Base-by-base conservation (phyloP, 2,797 vertebrate genomes). In the Lerista edwardsae region DNA sequence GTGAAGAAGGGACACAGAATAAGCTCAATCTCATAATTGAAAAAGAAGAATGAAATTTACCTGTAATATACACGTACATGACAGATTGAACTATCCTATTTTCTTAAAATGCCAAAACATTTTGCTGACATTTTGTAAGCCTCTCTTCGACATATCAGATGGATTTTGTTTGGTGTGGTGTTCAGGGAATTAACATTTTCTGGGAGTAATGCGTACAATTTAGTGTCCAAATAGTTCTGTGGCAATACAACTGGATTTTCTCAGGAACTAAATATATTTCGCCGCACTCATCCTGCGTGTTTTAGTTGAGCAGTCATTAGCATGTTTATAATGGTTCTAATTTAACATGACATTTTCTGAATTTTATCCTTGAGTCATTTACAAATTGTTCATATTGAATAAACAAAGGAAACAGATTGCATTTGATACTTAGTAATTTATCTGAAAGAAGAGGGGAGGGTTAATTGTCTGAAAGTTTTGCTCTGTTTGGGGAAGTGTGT, bases 311-410 rank as follows among this genome's bases (percentile, higher is more conserved):
- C 91, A 96, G 94, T 96, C 96, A 96, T 96, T 96, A 96, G 95
- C 95, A 96, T 96, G 96, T 96, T 96, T 96, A 96, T 96, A 96
- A 96, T 96, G 93, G 96, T 95, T 96, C 96, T 96, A 96, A 96
- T 96, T 96, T 96, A 96, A 95, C 95, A 96, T 93, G 95, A 96
- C 96, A 95, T 96, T 96, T 96, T 96, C 94, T 96, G 96, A 96
- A 96, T 96, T 96, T 96, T 96, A 96, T 96, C 94, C 95, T 96
- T 96, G 95, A 96, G 96, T 96, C 96, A 96, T 96, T 96, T 96
- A 96, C 96, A 96, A 96, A 96, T 96, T 95, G 95, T 96, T 96
- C 96, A 96, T 96, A 96, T 96, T 96, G 96, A 96, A 88, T 96
- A 96, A 96, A 96, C 96, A 96, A 96, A 96, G 94, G 95, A 96